Conservation (phyloP, 1,140 invertebrate genomes). For the Camponotus vicinus region DNA sequence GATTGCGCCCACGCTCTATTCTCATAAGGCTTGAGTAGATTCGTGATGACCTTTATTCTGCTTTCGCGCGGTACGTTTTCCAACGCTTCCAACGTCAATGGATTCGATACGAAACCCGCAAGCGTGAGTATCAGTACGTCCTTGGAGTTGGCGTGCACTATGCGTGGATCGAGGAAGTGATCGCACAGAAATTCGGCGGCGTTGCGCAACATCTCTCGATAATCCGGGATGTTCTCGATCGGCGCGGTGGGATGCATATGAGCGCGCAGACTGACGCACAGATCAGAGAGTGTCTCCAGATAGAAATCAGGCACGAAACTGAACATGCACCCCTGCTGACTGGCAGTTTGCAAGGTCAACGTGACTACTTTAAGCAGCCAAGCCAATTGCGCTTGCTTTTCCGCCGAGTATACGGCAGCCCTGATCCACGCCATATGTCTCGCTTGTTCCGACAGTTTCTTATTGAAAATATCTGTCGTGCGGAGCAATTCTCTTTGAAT, state of each 20-base stretch:
- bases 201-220: constrained; percentile 86
- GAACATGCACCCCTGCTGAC: constrained; percentile 89
- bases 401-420: constrained; percentile 88
- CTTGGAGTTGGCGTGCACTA: constrained; percentile 92
- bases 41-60: constrained; percentile 88
- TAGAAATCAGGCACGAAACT: constrained; percentile 94
- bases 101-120: constrained; percentile 90
- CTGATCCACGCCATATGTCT: constrained; percentile 89
- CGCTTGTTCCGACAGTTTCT: constrained; percentile 87
- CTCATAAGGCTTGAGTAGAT: constrained; percentile 92
- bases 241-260: constrained; percentile 90
- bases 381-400: constrained; percentile 87
- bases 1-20: constrained; percentile 95
- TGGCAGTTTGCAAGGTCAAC: constrained; percentile 87
- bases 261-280: constrained; percentile 87
- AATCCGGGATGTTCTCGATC: constrained; percentile 87
- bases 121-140: constrained; percentile 92
- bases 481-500: constrained; percentile 85
- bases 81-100: constrained; percentile 88
- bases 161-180: constrained; percentile 92
- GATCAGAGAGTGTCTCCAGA: constrained; percentile 91
- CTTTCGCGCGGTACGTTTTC: constrained; percentile 88
- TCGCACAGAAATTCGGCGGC: constrained; percentile 91
- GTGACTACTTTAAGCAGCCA: constrained; percentile 89
- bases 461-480: constrained; percentile 86